Base-by-base conservation (phyloP, 2,888 invertebrate genomes). In the Emmelina monodactyla region DNA sequence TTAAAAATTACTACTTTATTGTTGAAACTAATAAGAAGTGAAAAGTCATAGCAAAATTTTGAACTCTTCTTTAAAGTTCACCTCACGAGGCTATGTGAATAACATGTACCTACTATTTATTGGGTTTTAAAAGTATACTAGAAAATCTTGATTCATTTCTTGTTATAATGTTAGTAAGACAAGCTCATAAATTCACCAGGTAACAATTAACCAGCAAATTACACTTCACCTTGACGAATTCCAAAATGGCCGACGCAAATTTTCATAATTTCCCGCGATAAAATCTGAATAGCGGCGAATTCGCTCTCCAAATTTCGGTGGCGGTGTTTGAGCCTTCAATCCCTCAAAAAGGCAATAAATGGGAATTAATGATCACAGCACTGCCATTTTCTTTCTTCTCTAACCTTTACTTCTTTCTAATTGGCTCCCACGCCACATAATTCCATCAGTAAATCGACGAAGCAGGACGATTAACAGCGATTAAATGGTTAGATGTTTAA, bases 401-500 rank as follows among this genome's bases (percentile, higher is more conserved):
- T 22, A 35, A 33, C 34, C 38, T 40, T 39, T 35, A 28, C 19
- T 28, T 31, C 14, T 25, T 47, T 49, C 55, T 67, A 69, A 68
- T 65, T 68, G 58, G 55, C 55, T 63, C 62, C 62, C 64, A 68
- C 69, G 62, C 55, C 58, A 56, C 58, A 62, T 62, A 62, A 65
- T 67, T 68, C 63, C 65, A 61, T 57, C 57, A 62, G 55, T 55
- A 71, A 71, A 71, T 72, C 68, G 60, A 58, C 52, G 52, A 56
- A 44, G 58, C 55, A 60, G 58, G 11, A 25, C 25, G 6, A 19
- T 66, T 68, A 65, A 57, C 50, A 59, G 59, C 25, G 6, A 19
- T 66, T 68, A 65, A 57, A 51, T 60, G 59, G 62, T 57, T 56
- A 62, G 51, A 63, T 64, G 62, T 65, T 66, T 62, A 71, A 78